Percentiles rank a stretch among this genome's conserved stretches.
phyloP scores from a whole-genome alignment of 2,888 invertebrate genomes.

The Metacarcinus magister region DNA sequence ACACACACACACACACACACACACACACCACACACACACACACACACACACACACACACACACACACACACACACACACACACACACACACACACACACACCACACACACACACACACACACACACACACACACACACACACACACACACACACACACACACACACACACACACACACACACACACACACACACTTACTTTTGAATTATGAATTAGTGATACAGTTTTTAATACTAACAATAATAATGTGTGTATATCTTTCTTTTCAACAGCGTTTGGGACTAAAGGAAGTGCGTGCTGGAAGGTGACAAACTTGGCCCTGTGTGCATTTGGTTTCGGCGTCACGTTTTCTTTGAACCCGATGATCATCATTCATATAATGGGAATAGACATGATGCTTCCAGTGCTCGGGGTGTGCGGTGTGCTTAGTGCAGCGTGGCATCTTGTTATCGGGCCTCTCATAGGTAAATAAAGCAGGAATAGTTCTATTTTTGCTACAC shows the following conservation, averaged over 20 bases:
- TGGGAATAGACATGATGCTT: background rate
- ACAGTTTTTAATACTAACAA: background rate
- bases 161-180: no score
- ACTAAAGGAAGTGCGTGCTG: background rate
- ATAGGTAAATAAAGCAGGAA: background rate
- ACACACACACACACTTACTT: no score
- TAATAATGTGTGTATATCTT: background rate
- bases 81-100: no score
- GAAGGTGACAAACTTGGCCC: background rate
- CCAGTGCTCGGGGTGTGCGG: background rate
- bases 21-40: no score
- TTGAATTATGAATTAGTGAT: no score
- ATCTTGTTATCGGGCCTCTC: background rate
- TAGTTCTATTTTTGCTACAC: background rate
- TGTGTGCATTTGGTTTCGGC: background rate
- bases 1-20: no score
- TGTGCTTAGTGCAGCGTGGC: background rate
- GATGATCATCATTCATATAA: background rate
- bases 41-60: no score
- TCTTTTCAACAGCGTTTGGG: background rate
- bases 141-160: no score
- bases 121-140: no score
- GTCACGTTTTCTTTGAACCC: background rate
- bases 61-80: no score
- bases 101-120: no score